Evolutionary conservation across 2,888 invertebrate genomes (phyloP), one percentile per base, ranked within the genome.

Genomic region (Monopis laevigella): DNA sequence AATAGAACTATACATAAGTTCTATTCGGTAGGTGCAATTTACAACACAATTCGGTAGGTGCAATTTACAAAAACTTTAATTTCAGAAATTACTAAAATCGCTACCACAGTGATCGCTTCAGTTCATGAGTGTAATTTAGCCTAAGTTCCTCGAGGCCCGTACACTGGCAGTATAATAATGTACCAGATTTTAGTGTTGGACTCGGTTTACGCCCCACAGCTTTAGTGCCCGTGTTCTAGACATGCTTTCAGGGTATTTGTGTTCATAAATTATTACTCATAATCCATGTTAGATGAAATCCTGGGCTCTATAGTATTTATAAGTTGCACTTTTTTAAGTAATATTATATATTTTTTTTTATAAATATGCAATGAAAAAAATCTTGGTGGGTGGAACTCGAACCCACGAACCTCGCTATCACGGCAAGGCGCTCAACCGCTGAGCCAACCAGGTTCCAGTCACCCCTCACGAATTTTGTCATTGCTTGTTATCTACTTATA

Each of bases 111-210:
- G n/a, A n/a, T n/a, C n/a, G n/a, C n/a, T n/a, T n/a, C n/a, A n/a
- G n/a, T n/a, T n/a, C n/a, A n/a, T n/a, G n/a, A n/a, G n/a, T n/a
- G n/a, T n/a, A n/a, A n/a, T n/a, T 24, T 18, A 36, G n/a, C 36
- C n/a, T 18, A 34, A 7, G 11, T 21, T 21, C 16, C 32, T 36
- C 3, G 10, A 19, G 21, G 21, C 36, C 17, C 36, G 36, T 10
- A 36, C 11, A 11, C n/a, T 36, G 36, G 21, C 11, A 21, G 36
- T 36, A 36, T 36, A 36, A 36, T 36, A 36, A 36, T 36, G 19
- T 36, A 21, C 36, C 21, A 36, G 36, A 36, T 36, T 36, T 36
- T 36, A 36, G 16, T 36, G 36, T 36, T 36, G 21, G 36, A 36
- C 36, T 19, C n/a, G 21, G 21, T 36, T 36, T 36, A 36, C 19